A percentile compares a stretch with the other conserved stretches of the same genome.
Evolutionary conservation across 2,797 vertebrate genomes (phyloP).

Genomic region (Vireo griseus): DNA sequence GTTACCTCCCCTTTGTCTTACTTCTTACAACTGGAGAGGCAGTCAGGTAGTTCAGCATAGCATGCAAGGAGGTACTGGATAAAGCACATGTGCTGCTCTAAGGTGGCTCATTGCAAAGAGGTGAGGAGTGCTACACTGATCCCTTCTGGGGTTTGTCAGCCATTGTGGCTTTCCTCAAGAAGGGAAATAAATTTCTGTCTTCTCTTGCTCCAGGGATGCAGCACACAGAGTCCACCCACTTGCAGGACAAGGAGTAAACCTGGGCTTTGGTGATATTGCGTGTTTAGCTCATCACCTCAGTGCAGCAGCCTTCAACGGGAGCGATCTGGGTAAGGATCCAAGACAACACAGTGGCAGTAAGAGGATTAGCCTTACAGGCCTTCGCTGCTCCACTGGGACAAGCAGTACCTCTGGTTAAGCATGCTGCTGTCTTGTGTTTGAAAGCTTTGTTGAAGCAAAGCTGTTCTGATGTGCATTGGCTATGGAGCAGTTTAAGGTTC

Average conservation of each 20-base stretch:
- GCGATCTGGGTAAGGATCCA: slow-evolving; percentile 85
- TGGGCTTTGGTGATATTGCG: slow-evolving; percentile 94
- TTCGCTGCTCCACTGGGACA: not conserved
- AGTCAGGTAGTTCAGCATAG: not conserved
- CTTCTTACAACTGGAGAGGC: not conserved
- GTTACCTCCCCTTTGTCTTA: not conserved
- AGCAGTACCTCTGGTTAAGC: not conserved
- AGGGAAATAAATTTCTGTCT: not conserved
- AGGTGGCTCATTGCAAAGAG: not conserved
- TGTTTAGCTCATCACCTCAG: slow-evolving; percentile 87
- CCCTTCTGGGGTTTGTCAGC: not conserved
- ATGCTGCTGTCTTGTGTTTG: not conserved
- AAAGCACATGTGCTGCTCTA: not conserved
- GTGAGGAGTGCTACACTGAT: not conserved
- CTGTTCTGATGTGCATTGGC: not conserved
- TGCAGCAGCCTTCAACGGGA: slow-evolving; percentile 89
- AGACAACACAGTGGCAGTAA: not conserved
- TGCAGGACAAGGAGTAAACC: slow-evolving; percentile 95
- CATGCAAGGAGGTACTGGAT: not conserved
- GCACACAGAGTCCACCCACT: slow-evolving; percentile 96
- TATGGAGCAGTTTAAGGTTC: not conserved
- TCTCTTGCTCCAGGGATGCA: slow-evolving; percentile 82
- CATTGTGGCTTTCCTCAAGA: not conserved
- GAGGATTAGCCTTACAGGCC: not conserved
- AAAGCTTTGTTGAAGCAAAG: not conserved